Conservation (phyloP, 2,888 invertebrate genomes). For the Acanthacorydalis orientalis region DNA sequence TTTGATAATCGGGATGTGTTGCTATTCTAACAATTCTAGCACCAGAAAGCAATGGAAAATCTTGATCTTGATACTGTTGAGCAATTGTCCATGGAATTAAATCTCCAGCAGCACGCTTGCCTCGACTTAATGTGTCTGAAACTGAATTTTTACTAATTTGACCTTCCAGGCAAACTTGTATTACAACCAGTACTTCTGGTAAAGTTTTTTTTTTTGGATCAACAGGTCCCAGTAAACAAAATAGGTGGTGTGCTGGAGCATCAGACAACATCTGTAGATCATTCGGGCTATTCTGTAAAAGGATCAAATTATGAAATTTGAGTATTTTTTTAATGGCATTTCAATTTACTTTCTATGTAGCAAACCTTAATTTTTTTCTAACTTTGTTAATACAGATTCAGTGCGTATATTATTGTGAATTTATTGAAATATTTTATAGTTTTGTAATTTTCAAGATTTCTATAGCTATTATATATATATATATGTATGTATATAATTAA, state of each 20-base stretch:
- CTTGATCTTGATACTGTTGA: conserved; percentile 86
- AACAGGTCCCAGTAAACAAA: conserved; percentile 82
- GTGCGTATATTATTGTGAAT: too few relatives aligned
- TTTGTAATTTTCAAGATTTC: too few relatives aligned
- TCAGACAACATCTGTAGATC: conserved; percentile 97
- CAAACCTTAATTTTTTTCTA: too few relatives aligned
- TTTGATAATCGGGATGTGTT: conserved; percentile 93
- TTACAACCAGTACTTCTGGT: conserved; percentile 86
- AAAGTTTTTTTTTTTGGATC: conserved; percentile 49
- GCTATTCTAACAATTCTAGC: conserved; percentile 91
- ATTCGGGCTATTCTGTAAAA: conserved; percentile 79
- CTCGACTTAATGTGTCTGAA: conserved; percentile 62
- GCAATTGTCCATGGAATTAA: conserved; percentile 97
- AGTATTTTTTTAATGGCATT: background rate
- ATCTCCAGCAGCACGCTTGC: conserved; percentile 87
- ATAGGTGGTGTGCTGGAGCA: conserved; percentile 95
- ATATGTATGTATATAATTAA: conserved; percentile 3
- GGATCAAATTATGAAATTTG: background rate
- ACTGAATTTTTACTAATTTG: conserved; percentile 56
- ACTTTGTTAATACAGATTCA: too few relatives aligned
- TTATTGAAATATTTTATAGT: too few relatives aligned
- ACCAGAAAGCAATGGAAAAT: conserved; percentile 81
- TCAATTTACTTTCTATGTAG: too few relatives aligned
- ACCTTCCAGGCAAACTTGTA: conserved; percentile 70
- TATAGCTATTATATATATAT: background rate